Percentiles rank a stretch among this genome's conserved stretches.
Evolutionary conservation across 2,797 vertebrate genomes (phyloP).

Genomic region (Spinus pinus): DNA sequence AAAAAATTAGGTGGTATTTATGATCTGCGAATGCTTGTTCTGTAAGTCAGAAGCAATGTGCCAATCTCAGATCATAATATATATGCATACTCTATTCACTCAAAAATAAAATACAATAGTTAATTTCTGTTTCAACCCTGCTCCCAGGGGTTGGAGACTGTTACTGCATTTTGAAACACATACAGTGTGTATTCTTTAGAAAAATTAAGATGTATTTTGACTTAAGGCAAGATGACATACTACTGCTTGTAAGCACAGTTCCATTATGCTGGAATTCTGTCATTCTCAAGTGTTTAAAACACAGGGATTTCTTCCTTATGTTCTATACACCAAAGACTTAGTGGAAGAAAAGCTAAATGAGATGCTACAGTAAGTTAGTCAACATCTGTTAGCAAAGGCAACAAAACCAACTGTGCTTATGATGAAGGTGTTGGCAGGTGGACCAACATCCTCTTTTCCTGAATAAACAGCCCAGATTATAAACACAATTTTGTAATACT

Average conservation of each 20-base stretch:
- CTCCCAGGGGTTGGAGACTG: not conserved
- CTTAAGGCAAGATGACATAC: not conserved
- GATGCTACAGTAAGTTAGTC: not conserved
- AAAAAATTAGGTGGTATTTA: not conserved
- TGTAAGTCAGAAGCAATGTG: not conserved
- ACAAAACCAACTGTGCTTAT: not conserved
- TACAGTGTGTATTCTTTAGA: not conserved
- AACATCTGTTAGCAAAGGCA: not conserved
- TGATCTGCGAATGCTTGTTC: not conserved
- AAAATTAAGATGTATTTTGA: not conserved
- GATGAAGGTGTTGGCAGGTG: not conserved
- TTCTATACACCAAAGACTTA: not conserved
- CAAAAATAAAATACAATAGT: not conserved
- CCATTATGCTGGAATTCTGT: not conserved
- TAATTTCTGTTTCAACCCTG: not conserved
- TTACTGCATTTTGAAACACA: not conserved
- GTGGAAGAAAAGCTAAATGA: not conserved
- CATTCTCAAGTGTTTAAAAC: not conserved
- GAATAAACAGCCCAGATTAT: not conserved
- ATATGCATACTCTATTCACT: not conserved
- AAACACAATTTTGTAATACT: not conserved
- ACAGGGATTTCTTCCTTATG: fast-evolving
- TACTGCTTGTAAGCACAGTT: not conserved
- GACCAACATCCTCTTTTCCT: not conserved
- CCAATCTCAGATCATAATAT: not conserved